These are phyloP conservation scores for Adrianichthys oophorus DNA, from an alignment of 2,797 vertebrate genomes.

Conservation along the genomic window DNA sequence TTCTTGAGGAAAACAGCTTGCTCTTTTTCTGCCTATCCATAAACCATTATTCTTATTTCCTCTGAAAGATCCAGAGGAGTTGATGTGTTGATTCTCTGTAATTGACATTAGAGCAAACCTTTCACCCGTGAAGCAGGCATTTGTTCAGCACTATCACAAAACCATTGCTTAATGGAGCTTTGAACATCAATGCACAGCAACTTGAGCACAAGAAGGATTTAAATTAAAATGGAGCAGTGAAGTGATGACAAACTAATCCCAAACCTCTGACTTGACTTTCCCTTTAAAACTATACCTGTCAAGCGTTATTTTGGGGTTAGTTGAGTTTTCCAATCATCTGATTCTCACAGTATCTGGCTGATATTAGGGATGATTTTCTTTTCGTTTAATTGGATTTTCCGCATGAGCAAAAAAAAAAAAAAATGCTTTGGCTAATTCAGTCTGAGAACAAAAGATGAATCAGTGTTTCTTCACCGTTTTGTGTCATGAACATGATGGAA, in stretches of 20 bases:
- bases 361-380: slow-evolving; percentile 27
- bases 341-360: background rate
- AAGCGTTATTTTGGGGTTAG: background rate
- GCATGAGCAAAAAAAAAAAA: slow-evolving; percentile 23
- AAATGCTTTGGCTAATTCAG: slow-evolving; percentile 25
- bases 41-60: background rate
- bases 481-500: slow-evolving; percentile 19
- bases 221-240: background rate
- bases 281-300: slow-evolving; percentile 1
- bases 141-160: slow-evolving; percentile 5
- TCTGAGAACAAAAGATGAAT: slow-evolving; percentile 21
- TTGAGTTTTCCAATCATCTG: background rate
- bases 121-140: background rate
- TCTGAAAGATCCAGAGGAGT: background rate
- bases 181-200: background rate
- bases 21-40: background rate
- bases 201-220: slow-evolving; percentile 3
- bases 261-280: slow-evolving; percentile 4
- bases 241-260: background rate
- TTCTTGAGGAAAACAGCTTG: slow-evolving; percentile 2
- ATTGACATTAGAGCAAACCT: background rate
- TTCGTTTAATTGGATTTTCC: slow-evolving; percentile 27
- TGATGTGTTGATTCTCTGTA: slow-evolving; percentile 3
- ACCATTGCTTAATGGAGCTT: slow-evolving; percentile 10
- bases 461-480: slow-evolving; percentile 14